Evolutionary conservation across 2,888 invertebrate genomes (phyloP).

Genomic region (Pasiphila rectangulata): DNA sequence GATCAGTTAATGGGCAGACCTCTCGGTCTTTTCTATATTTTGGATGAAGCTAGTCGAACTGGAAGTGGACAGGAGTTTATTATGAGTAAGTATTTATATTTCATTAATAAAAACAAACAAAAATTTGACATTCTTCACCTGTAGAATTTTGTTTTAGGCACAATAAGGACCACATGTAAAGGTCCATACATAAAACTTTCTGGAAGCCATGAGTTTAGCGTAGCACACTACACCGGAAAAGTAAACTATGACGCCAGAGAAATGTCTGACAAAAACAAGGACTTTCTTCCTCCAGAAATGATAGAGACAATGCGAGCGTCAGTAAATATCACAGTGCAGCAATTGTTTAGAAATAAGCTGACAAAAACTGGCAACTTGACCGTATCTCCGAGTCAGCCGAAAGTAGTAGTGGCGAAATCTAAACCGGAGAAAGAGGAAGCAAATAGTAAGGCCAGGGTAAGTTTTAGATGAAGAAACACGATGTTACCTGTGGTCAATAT

Average conservation of each 20-base stretch:
- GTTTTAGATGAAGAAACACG: conserved; percentile 24
- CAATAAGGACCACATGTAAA: conserved; percentile 75
- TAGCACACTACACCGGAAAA: conserved; percentile 95
- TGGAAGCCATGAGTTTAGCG: conserved; percentile 86
- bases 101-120: not conserved
- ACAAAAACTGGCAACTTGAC: conserved; percentile 93
- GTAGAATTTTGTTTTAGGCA: conserved; percentile 61
- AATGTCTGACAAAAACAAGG: conserved; percentile 94
- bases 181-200: conserved; percentile 79
- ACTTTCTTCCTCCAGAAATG: conserved; percentile 94
- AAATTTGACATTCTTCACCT: conserved; percentile 8
- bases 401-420: conserved; percentile 52
- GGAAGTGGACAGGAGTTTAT: conserved; percentile 86
- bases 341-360: conserved; percentile 91
- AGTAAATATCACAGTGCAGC: conserved; percentile 83
- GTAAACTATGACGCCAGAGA: conserved; percentile 91
- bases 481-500: not conserved
- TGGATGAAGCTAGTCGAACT: conserved; percentile 92
- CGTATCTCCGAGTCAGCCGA: conserved; percentile 66
- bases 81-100: conserved; percentile 78
- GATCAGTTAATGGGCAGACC: conserved; percentile 93
- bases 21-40: conserved; percentile 89
- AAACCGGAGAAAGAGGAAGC: conserved; percentile 73
- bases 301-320: conserved; percentile 92
- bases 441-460: conserved; percentile 77